Conservation (phyloP, 64 coral and sea anemone species). For the Actinia equina region DNA sequence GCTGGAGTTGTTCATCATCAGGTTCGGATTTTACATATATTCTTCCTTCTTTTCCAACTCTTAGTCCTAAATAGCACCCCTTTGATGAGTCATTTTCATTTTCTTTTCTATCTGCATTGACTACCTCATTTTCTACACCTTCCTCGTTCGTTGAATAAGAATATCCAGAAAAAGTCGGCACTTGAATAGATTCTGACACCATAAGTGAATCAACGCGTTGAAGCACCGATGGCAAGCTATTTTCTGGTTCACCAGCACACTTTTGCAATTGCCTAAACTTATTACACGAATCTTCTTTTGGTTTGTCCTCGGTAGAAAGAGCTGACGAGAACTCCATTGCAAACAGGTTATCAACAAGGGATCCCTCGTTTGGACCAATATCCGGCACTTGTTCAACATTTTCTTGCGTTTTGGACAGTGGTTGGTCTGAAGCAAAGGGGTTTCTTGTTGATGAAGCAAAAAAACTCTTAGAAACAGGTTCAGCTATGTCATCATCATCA, state of each 20-base stretch:
- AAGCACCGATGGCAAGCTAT: no score
- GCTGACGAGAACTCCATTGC: constrained; percentile 5
- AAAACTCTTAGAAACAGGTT: not conserved
- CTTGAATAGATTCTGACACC: not conserved
- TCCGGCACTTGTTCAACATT: not conserved
- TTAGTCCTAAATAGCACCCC: not conserved
- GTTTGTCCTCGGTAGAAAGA: not conserved
- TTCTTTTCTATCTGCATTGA: not conserved
- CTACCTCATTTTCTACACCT: not conserved
- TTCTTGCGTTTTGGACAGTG: not conserved
- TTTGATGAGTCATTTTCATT: not conserved
- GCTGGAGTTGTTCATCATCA: not conserved
- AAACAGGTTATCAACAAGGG: constrained; percentile 7
- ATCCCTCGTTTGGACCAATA: not conserved
- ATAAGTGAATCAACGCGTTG: no score
- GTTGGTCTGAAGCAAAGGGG: not conserved
- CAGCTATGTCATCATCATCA: not conserved
- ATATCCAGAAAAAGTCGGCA: not conserved
- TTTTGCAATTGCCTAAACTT: not conserved
- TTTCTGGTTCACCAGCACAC: not conserved
- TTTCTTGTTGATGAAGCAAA: not conserved
- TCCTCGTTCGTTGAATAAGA: not conserved
- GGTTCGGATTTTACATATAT: not conserved
- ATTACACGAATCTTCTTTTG: not conserved
- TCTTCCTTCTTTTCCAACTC: not conserved